Evolutionary conservation across 2,888 invertebrate genomes (phyloP), one percentile per base, ranked within the genome.

Genomic region (Minunthozetes semirufus): DNA sequence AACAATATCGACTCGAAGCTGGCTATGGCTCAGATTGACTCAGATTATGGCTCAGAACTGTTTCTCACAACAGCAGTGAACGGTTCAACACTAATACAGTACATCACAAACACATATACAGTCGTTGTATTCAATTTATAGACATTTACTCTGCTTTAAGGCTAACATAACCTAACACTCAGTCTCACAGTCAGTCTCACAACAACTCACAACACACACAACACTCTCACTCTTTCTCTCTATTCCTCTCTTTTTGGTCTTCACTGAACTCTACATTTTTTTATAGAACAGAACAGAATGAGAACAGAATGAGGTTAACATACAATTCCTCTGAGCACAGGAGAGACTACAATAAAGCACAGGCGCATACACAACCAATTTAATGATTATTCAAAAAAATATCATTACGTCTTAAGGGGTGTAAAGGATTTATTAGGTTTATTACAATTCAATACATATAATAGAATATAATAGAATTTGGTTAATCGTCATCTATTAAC

Each of bases 161-260:
- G n/a, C 48, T 48, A 50, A 48, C 48, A 11, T 13, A 48, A 50
- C 50, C 50, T n/a, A 50, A 50, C 50, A 50, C 19, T 50, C 50
- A 50, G 50, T 50, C 48, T 13, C n/a, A 48, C 33, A 48, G 48
- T 48, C 48, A 13, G 13, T 48, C 48, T 17, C n/a, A 48, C n/a
- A n/a, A n/a, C n/a, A n/a, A n/a, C n/a, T n/a, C n/a, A n/a, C n/a
- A n/a, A n/a, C n/a, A n/a, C n/a, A n/a, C n/a, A 33, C 48, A 48
- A 13, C 56, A 56, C 3, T 56, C 59, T 27, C 22, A n/a, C 53
- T 22, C n/a, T 53, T 53, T 22, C 53, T 53, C 53, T 53, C 53
- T 19, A n/a, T 27, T 59, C 25, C 59, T 59, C 59, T 59, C 59
- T 59, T 59, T 59, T 59, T 59, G 59, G 59, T 59, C 27, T 22